Base-by-base conservation (phyloP, 2,113 vertebrate genomes). In the Tragulus kanchil region DNA sequence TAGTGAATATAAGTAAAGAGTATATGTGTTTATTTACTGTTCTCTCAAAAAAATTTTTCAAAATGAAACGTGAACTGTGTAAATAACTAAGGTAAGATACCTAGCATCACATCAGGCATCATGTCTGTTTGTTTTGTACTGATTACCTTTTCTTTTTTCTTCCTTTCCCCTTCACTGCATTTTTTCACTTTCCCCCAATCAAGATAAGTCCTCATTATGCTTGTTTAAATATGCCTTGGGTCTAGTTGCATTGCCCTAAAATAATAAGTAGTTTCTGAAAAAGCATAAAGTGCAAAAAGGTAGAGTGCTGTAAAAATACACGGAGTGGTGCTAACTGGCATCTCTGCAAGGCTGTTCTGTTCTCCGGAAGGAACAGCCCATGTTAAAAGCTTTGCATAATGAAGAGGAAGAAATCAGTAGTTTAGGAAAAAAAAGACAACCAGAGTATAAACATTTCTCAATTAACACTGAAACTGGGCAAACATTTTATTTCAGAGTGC, bases 391-490 rank as follows among this genome's bases (percentile, higher is more conserved):
- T 89, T 78, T 61, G 28, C 31, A 69, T 58, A 83, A 65, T 78
- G 58, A 83, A 81, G 81, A 89, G 59, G 23, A 58, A 64, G 16
- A 93, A 90, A 77, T 26, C 54, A 77, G 26, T 79, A 36, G 45
- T 84, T 92, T 75, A 85, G 17, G n/a, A 48, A 89, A 82, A 73
- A 73, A 69, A 93, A 56, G 42, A 69, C 45, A 17, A 9, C n/a
- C 36, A 56, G 48, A 26, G 77, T 83, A 71, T 64, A 87, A 52
- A 65, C 6, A 59, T 79, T 95, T 91, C 81, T 92, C 42, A 93
- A 45, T 61, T 89, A 94, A 94, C 85, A 65, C 7, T 16, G 54
- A 94, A 92, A 87, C 50, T 91, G 19, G 87, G 1, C 7, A 93
- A 82, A 50, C 1, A 67, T 75, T 31, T 83, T 85, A 62, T 96